A percentile compares a stretch with the other conserved stretches of the same genome.
Evolutionary conservation across 1,140 invertebrate species (phyloP).

Genomic region (Lucilia cuprina): DNA sequence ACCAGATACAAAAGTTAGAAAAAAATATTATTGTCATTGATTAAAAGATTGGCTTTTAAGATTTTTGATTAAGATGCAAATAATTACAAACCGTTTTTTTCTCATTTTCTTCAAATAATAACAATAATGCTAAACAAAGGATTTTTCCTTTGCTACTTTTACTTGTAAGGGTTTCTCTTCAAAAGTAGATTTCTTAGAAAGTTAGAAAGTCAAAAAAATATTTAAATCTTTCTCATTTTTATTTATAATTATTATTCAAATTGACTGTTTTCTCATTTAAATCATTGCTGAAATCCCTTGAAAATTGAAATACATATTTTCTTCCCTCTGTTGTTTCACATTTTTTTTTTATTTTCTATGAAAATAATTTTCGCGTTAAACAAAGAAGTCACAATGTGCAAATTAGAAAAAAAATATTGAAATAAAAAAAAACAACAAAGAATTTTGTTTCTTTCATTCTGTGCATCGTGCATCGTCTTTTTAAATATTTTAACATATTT

Average conservation of each 20-base stretch:
- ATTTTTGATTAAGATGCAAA: constrained; percentile 22
- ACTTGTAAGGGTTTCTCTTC: neutral
- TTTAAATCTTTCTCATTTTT: no score
- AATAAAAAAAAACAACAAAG: neutral
- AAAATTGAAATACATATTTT: neutral
- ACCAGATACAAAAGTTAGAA: neutral
- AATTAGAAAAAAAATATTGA: neutral
- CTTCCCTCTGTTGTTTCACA: no score
- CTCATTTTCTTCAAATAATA: neutral
- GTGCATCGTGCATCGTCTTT: no score
- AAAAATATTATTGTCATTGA: neutral
- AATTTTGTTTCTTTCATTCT: neutral
- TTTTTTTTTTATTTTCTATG: neutral
- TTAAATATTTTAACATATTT: no score
- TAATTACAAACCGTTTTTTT: neutral
- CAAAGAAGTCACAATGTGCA: neutral
- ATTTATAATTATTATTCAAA: no score
- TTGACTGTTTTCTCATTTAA: no score
- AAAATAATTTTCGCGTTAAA: neutral
- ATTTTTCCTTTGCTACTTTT: neutral
- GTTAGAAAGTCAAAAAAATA: no score
- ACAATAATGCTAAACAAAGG: neutral
- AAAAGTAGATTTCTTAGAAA: no score
- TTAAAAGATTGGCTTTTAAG: constrained; percentile 19
- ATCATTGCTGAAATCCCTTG: no score